Conservation (phyloP, 2,888 invertebrate genomes). For the Cecidostiba fungosa region DNA sequence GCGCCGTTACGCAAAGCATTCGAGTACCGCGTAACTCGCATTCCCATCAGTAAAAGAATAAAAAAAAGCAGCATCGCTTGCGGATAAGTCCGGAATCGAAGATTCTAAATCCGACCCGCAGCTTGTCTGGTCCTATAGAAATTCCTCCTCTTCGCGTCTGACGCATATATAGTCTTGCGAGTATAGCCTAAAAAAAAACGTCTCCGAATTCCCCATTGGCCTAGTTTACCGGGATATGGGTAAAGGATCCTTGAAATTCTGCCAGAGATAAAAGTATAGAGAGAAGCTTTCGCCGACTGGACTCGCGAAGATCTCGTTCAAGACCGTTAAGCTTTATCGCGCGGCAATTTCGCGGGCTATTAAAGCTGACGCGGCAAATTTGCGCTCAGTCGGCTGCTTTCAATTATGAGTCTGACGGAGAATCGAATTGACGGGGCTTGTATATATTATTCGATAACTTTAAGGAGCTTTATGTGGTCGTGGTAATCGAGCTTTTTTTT, state of each 20-base stretch:
- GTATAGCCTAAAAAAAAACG: slow-evolving; percentile 17
- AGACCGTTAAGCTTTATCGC: slow-evolving; percentile 43
- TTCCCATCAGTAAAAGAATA: too few relatives aligned
- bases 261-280: slow-evolving; percentile 13
- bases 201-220: slow-evolving; percentile 31
- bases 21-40: slow-evolving; percentile 39
- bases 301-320: slow-evolving; percentile 25
- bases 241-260: slow-evolving; percentile 12
- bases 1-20: slow-evolving; percentile 60
- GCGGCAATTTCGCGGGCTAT: slow-evolving; percentile 51
- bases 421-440: background rate
- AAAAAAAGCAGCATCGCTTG: background rate
- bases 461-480: too few relatives aligned
- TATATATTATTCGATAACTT: slow-evolving; percentile 17
- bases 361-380: slow-evolving; percentile 44
- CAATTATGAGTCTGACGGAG: background rate
- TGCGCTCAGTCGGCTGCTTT: background rate
- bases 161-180: background rate
- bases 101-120: background rate
- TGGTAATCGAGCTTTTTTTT: too few relatives aligned
- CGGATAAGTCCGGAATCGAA: background rate
- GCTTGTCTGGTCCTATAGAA: background rate
- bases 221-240: slow-evolving; percentile 36
- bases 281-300: background rate
- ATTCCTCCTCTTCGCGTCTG: background rate